Evolutionary conservation across 1,140 invertebrate species (phyloP), one percentile per base, ranked within the genome.

Genomic region (Glomeris maerens): DNA sequence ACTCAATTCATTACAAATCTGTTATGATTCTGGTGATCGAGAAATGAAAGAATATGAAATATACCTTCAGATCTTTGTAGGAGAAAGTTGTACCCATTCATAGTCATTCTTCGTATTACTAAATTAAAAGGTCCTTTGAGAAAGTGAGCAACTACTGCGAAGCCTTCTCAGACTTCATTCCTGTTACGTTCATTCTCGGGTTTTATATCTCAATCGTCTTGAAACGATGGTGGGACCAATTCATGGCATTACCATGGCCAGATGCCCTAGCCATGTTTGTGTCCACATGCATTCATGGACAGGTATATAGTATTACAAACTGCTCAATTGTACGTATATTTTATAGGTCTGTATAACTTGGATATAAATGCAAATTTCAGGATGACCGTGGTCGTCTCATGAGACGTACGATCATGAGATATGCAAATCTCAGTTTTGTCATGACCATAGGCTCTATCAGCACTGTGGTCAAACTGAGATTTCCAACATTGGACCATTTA

Each of bases 351-450:
- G 31, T 36, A 36, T 13, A 10, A 10, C 31, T 36, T 36, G 31
- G 31, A 36, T 13, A 17, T 17, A 10, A 36, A 10, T 10, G 10
- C 10, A 36, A 36, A 55, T 61, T 63, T 3, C 46, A 68, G 64
- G 68, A 71, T 53, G 66, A 68, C 10, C 54, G 63, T 41, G 60
- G 62, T 26, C 52, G 67, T 13, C 47, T 73, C 46, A 68, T 72
- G 57, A 58, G 71, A 4, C 58, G 76, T 26, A 74, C 75, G 0
- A 66, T 79, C 13, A 70, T 76, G 55, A 64, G 77, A 14, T 78
- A 77, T 56, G 64, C 72, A 22, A 67, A 75, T 55, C 64, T 77
- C 20, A 55, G 60, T 20, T 59, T 69, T 26, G 54, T 64, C 4
- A 59, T 71, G 52, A 63, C 61, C 2, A 50, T 71, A 26, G 52